A percentile compares a stretch with the other conserved stretches of the same genome.
phyloP scores from a whole-genome alignment of 2,888 invertebrate species.

The Mycalesis mineus region DNA sequence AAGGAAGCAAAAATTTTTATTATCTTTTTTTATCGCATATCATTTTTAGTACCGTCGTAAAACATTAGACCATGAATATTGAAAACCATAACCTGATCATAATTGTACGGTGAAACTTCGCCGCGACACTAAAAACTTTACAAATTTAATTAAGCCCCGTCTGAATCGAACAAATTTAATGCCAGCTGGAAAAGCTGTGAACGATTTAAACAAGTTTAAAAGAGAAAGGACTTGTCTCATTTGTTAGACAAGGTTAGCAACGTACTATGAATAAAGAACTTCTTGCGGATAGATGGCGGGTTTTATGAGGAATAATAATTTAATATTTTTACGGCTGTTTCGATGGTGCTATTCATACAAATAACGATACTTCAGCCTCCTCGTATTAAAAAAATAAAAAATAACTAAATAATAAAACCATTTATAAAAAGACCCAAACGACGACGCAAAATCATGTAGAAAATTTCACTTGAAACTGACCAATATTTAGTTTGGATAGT shows the following conservation, averaged over 20 bases:
- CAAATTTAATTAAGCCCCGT: neutral
- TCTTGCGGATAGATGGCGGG: neutral
- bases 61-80: neutral
- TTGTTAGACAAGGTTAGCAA: neutral
- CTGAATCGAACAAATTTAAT: conserved; percentile 8
- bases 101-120: neutral
- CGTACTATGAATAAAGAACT: neutral
- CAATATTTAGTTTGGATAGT: too few species aligned
- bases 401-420: too few species aligned
- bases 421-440: too few species aligned
- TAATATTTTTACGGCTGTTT: too few species aligned
- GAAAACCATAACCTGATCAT: neutral
- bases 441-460: too few species aligned
- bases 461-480: too few species aligned
- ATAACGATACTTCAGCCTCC: too few species aligned
- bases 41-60: neutral
- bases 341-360: too few species aligned
- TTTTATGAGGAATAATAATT: too few species aligned
- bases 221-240: neutral
- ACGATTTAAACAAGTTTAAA: neutral
- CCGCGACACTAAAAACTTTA: conserved; percentile 3
- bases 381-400: too few species aligned
- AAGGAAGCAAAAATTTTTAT: too few species aligned
- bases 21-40: too few species aligned
- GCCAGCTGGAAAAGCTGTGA: conserved; percentile 3